Evolutionary conservation across 2,888 invertebrate genomes (phyloP), one percentile per base, ranked within the genome.

Genomic region (Exephanes ischioxanthus): DNA sequence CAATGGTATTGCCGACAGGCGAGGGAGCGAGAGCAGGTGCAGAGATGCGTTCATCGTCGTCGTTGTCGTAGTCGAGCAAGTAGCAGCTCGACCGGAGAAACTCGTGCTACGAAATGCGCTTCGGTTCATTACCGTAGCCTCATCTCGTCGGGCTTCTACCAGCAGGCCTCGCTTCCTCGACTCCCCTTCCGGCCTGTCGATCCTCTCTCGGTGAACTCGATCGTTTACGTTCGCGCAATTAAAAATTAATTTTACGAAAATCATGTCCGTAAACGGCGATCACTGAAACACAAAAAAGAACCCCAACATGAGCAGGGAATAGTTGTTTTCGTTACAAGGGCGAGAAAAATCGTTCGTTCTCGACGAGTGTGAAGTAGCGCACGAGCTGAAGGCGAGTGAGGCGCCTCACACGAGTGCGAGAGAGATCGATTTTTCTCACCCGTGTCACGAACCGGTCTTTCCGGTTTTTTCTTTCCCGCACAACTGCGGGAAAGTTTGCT

Each of bases 101-200:
- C 63, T 75, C 58, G 41, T 37, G 55, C 68, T 48, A 41, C 26
- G 41, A 72, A 66, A 66, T 66, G 71, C 41, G 66, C 76, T 83
- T 67, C 53, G 55, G 66, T 83, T 83, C 77, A 77, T 83, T 83
- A 77, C 78, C 33, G 30, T 53, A 33, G 75, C 68, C 45, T 67
- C 82, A 33, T 77, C 66, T 82, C 61, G 16, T 55, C 55, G n/a
- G 33, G 53, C 14, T 58, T 66, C 61, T 55, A 63, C 61, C 41
- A 63, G 26, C 45, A 14, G 11, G 33, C 48, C 6, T 61, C 55
- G 66, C 67, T 55, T 53, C 48, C 48, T 63, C 41, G 30, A 37
- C 41, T 67, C 45, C 5, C 73, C 14, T 61, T 9, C 61, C 16
- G n/a, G 26, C 75, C 51, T 75, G 66, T 76, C 80, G 70, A 77